phyloP scores from a whole-genome alignment of 1,140 invertebrate species.

The Bathynomus jamesi region DNA sequence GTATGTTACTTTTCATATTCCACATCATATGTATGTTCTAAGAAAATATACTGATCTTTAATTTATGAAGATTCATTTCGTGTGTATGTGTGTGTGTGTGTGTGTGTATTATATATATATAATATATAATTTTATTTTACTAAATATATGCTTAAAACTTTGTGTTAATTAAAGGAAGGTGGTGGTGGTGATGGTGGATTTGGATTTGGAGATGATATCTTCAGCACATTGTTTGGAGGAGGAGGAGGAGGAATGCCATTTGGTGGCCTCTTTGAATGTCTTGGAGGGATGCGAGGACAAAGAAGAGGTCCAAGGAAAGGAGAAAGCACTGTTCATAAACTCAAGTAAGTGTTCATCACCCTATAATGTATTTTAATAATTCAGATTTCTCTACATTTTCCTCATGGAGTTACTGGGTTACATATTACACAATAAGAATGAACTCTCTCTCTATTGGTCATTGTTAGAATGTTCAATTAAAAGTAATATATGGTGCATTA shows the following conservation, averaged over 20 bases:
- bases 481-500: no score
- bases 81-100: neutral
- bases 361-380: no score
- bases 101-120: neutral
- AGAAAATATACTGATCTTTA: no score
- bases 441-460: no score
- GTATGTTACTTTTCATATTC: no score
- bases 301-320: constrained; percentile 49
- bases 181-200: constrained; percentile 42
- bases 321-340: constrained; percentile 61
- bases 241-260: constrained; percentile 44
- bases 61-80: no score
- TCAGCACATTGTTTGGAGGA: constrained; percentile 57
- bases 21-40: no score
- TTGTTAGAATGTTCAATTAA: no score
- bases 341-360: constrained; percentile 46
- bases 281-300: constrained; percentile 43
- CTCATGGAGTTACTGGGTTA: neutral
- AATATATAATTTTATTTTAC: neutral
- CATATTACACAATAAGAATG: no score
- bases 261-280: constrained; percentile 51
- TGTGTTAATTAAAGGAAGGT: constrained; percentile 7
- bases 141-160: constrained; percentile 2
- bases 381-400: neutral
- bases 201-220: constrained; percentile 50